Evolutionary conservation across 2,797 vertebrate species (phyloP).

Genomic region (Eutrigla gurnardus): DNA sequence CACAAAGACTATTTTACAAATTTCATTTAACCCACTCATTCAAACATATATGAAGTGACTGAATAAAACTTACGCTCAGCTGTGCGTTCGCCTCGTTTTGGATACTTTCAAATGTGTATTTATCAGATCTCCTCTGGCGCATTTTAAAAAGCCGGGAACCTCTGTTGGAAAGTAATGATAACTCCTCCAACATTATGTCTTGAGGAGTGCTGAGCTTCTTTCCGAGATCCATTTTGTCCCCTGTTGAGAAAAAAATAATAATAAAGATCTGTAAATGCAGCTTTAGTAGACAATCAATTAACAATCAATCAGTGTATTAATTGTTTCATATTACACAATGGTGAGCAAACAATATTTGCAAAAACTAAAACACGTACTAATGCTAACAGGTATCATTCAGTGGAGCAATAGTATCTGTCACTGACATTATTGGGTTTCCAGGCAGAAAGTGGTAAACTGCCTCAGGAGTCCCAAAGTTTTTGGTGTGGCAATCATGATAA

Average conservation of each 20-base stretch:
- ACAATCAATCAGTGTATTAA: background rate
- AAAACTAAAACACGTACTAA: background rate
- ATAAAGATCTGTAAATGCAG: background rate
- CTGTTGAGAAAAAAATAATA: slow-evolving; percentile 47
- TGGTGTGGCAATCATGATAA: background rate
- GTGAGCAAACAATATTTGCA: background rate
- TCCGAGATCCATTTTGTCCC: slow-evolving; percentile 90
- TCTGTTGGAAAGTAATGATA: slow-evolving; percentile 93
- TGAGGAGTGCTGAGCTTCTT: slow-evolving; percentile 95
- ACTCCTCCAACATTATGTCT: slow-evolving; percentile 98
- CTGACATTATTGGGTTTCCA: background rate
- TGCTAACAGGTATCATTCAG: background rate
- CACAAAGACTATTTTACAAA: too few relatives aligned
- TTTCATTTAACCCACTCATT: background rate
- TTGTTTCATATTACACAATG: background rate
- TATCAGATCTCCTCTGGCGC: slow-evolving; percentile 97
- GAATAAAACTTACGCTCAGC: slow-evolving; percentile 85
- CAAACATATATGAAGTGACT: background rate
- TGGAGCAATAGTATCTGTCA: background rate
- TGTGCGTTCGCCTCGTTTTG: slow-evolving; percentile 91
- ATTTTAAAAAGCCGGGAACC: slow-evolving; percentile 97
- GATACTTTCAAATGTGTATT: slow-evolving; percentile 97
- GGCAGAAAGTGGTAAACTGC: background rate
- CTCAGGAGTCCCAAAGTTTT: background rate
- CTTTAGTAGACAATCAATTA: background rate